These are phyloP conservation scores for Pollimyrus isidori DNA, from an alignment of 2,113 vertebrate genomes.

Conservation along the genomic window DNA sequence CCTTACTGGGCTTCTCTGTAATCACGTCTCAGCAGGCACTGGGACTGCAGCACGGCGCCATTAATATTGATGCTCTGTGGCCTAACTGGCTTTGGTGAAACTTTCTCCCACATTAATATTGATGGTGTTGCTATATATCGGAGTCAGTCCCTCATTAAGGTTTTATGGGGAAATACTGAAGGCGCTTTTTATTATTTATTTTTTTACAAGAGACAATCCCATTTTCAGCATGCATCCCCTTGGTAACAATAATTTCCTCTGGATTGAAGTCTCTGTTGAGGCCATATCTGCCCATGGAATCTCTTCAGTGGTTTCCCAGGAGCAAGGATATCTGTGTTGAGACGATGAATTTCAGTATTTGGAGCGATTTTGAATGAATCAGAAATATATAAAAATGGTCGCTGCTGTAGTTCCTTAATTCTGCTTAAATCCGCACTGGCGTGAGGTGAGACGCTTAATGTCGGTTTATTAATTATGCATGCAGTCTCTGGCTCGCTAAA, in stretches of 20 bases:
- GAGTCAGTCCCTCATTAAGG: constrained; percentile 55
- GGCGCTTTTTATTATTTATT: constrained; percentile 16
- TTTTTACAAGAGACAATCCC: constrained; percentile 29
- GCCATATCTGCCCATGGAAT: neutral
- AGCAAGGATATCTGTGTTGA: constrained; percentile 37
- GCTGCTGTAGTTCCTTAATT: neutral
- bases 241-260: constrained; percentile 45
- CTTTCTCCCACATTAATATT: constrained; percentile 69
- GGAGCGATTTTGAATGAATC: neutral
- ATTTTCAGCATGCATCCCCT: constrained; percentile 41
- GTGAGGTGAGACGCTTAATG: neutral
- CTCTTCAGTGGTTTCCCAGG: constrained; percentile 26
- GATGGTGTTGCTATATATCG: constrained; percentile 60
- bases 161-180: constrained; percentile 53
- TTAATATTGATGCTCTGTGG: constrained; percentile 66
- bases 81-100: constrained; percentile 56
- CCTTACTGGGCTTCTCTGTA: constrained; percentile 26
- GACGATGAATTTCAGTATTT: neutral
- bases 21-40: constrained; percentile 46
- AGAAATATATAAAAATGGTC: neutral
- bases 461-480: neutral
- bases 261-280: constrained; percentile 31
- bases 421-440: neutral
- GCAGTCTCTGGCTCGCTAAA: neutral
- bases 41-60: constrained; percentile 49